Percentiles rank a stretch among this genome's conserved stretches.
phyloP scores from a whole-genome alignment of 2,888 invertebrate species.

The Exephanes ischioxanthus region DNA sequence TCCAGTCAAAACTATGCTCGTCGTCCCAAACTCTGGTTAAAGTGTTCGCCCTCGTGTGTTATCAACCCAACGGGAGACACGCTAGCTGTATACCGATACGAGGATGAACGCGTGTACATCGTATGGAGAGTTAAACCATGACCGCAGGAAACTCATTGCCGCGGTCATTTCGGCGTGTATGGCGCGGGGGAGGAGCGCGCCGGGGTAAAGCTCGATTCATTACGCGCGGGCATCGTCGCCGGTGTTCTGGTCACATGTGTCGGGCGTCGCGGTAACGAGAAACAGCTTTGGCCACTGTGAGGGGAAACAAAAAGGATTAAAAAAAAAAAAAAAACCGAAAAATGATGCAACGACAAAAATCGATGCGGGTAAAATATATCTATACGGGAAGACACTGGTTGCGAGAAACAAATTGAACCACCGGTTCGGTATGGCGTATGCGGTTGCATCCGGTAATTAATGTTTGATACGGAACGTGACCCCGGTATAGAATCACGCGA shows the following conservation, averaged over 20 bases:
- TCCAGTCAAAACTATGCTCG: slow-evolving; percentile 14
- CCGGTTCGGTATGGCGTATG: neutral
- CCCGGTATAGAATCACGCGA: slow-evolving; percentile 9
- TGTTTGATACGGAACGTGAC: slow-evolving; percentile 18
- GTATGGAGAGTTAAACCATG: neutral
- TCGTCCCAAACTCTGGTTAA: neutral
- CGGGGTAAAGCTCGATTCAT: neutral
- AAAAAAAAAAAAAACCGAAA: neutral
- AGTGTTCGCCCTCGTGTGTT: slow-evolving; percentile 3
- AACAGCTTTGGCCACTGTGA: neutral
- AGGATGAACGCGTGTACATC: neutral
- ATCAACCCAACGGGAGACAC: neutral
- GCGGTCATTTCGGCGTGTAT: slow-evolving; percentile 26
- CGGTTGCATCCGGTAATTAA: slow-evolving; percentile 10
- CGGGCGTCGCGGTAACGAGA: slow-evolving; percentile 1
- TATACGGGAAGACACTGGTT: neutral
- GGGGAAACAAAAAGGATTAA: too few species aligned
- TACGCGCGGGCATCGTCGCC: slow-evolving; percentile 4
- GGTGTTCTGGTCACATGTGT: slow-evolving; percentile 3
- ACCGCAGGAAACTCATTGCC: slow-evolving; percentile 25
- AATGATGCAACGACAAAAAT: neutral
- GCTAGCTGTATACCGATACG: neutral
- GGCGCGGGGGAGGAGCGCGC: neutral
- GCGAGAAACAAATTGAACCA: neutral
- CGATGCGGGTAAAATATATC: neutral